Evolutionary conservation across 1,140 invertebrate species (phyloP).

Genomic region (Sitophilus oryzae): DNA sequence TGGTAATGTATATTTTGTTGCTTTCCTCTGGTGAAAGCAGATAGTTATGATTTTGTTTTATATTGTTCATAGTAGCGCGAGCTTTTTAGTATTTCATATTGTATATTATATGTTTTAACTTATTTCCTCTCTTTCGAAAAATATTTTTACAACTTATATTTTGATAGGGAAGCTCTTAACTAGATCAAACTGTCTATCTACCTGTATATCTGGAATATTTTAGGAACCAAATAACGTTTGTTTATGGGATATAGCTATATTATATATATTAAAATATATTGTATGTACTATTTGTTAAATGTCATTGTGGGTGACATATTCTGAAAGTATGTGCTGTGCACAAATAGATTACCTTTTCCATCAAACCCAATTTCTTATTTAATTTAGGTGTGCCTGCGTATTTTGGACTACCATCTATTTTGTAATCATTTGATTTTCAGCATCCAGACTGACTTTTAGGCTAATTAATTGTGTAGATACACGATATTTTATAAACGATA

Average conservation of each 20-base stretch:
- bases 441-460: not conserved
- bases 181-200: not conserved
- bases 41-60: too few species aligned
- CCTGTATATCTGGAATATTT: conserved; percentile 11
- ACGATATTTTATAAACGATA: too few species aligned
- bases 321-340: conserved; percentile 34
- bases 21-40: too few species aligned
- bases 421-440: too few species aligned
- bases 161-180: too few species aligned
- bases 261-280: conserved; percentile 12
- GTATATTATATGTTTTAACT: not conserved
- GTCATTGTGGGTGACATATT: not conserved
- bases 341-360: conserved; percentile 10
- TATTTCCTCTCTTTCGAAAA: not conserved
- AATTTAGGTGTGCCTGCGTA: conserved; percentile 2
- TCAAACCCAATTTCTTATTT: not conserved
- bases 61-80: too few species aligned
- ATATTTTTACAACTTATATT: not conserved
- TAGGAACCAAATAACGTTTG: conserved; percentile 11
- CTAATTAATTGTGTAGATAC: not conserved
- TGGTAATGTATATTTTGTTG: too few species aligned
- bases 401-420: not conserved
- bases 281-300: conserved; percentile 12
- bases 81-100: too few species aligned
- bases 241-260: conserved; percentile 13